Conservation (phyloP, 2,888 invertebrate species). For the Dryococelus australis region DNA sequence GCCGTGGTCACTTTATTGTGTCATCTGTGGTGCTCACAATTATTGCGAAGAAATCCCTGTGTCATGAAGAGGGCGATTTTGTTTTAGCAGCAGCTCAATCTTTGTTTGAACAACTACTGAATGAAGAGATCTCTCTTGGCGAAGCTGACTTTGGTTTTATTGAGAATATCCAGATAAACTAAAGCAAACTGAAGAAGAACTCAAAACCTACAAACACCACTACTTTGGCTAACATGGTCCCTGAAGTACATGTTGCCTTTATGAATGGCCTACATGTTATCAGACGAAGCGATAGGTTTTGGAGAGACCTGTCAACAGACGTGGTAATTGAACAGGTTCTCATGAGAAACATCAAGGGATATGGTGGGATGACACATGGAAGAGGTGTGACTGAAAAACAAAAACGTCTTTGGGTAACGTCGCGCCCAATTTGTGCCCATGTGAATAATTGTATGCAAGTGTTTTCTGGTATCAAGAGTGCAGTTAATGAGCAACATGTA, state of each 20-base stretch:
- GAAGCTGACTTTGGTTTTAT: too few species aligned
- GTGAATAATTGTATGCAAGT: too few species aligned
- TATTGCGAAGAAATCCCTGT: not conserved
- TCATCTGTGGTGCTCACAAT: slow-evolving; percentile 6
- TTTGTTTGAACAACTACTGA: slow-evolving; percentile 28
- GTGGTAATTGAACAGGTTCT: too few species aligned
- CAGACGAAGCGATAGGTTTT: slow-evolving; percentile 20
- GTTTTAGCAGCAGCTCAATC: not conserved
- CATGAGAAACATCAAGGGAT: too few species aligned
- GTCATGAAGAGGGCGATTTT: too few species aligned
- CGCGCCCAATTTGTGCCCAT: too few species aligned
- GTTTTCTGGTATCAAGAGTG: too few species aligned
- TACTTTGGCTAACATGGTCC: slow-evolving; percentile 9
- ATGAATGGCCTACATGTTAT: slow-evolving; percentile 18
- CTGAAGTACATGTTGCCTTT: not conserved
- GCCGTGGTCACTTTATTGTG: not conserved
- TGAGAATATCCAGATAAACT: not conserved
- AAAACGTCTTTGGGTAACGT: slow-evolving; percentile 12
- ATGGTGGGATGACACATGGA: slow-evolving; percentile 26
- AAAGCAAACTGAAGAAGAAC: not conserved
- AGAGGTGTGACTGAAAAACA: slow-evolving; percentile 21
- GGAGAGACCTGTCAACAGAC: not conserved
- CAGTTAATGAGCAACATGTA: too few species aligned
- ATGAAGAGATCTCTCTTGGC: not conserved
- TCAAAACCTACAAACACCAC: not conserved